Evolutionary conservation across 35 echinoderm and acorn worm genomes (phyloP), one percentile per base, ranked within the genome.

Genomic region (Ophioderma brevispina): DNA sequence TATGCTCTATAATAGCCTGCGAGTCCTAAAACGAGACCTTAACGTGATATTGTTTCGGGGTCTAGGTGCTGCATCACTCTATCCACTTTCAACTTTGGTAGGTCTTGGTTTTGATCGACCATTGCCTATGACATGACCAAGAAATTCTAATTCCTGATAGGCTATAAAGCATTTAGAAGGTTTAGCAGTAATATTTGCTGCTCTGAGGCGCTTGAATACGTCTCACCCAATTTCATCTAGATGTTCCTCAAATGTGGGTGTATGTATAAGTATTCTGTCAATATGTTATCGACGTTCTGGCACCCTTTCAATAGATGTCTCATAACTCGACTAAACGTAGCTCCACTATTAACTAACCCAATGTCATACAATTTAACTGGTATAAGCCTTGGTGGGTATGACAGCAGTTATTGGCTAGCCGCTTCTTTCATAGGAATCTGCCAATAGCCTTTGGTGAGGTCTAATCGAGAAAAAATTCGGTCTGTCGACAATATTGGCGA

Each of bases 271-370:
- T 83, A 88, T 55, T 39, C 84, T 86, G 46, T 88, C 80, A 33
- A 93, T 88, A 40, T 85, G 86, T 94, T 86, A 28, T 90, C 80
- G 23, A 94, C 92, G 37, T 84, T 76, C 13, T 78, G 19, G n/a
- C 90, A 33, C 21, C 76, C 92, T 25, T 80, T 35, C 17, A 94
- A 46, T 38, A 94, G 55, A 31, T 21, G 39, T 33, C 92, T 80
- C 92, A 94, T 94, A 32, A 94, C 75, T 15, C 92, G 55, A 37
- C 80, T 90, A 46, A 94, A 94, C 19, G 87, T 94, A 6, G 92
- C 87, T 0, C 79, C 64, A 21, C 87, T 80, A 79, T 94, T 90
- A 19, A 90, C 88, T 35, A 94, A 37, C 21, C 92, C 92, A 94
- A 94, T 36, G 92, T 87, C 92, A 94, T 90, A 19, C 64, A 55